Evolutionary conservation across 53 echinoderm and acorn worm genomes (phyloP), one percentile per base, ranked within the genome.

Genomic region (Temnopleurus reevesii): DNA sequence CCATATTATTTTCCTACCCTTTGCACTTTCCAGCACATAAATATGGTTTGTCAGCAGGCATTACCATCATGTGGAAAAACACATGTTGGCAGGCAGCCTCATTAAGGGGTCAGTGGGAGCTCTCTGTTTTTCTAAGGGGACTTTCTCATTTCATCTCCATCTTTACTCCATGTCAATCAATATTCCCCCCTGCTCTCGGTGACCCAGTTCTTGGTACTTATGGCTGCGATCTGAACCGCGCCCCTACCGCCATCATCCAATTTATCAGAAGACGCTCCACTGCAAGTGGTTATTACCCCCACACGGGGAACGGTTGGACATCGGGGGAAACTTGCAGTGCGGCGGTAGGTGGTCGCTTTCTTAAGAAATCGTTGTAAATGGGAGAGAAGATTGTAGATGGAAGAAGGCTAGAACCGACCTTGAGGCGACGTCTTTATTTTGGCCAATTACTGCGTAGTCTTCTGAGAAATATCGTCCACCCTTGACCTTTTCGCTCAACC

Each of bases 51-150:
- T 79, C 79, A 49, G 18, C 79, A 28, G 27, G 49, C 79, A 49
- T 79, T 79, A 79, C 36, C 79, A 27, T 79, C 79, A 49, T 79
- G 15, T 79, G 79, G 46, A 79, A 46, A 79, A 79, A 79, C 79
- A 79, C 49, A 71, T 71, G 71, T 79, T 79, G 79, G 49, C 79
- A 49, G 79, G 46, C 5, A 38, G 49, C 49, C 79, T 79, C 79
- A 79, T 46, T 79, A 27, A 27, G 26, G n/a, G 79, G 79, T 79
- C 79, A 29, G 25, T 47, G 25, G 49, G 47, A 79, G 49, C 46
- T 47, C 49, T 35, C 28, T 79, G 79, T 79, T 79, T 79, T 79
- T 49, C 4, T 49, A 79, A 79, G 79, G 79, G 79, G 79, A 27
- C 76, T 46, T 79, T 79, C 46, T 79, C 30, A 29, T 79, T 79